Evolutionary conservation across 2,888 invertebrate genomes (phyloP).

Genomic region (Cactoblastis cactorum): DNA sequence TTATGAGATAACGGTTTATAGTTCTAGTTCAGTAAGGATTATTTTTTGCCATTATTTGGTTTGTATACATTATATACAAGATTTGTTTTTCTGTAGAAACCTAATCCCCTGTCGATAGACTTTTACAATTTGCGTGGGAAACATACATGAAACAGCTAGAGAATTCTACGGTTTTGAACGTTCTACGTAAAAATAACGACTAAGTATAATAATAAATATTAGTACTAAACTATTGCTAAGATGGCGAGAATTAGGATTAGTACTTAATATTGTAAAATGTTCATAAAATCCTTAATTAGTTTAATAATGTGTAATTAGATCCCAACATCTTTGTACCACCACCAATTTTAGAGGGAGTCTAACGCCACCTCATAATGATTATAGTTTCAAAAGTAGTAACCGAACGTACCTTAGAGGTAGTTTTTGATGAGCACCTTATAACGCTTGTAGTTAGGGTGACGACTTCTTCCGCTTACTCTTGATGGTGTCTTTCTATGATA

Average conservation of each 20-base stretch:
- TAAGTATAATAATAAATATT: no score
- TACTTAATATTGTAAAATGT: no score
- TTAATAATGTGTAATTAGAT: background rate
- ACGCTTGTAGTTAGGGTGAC: background rate
- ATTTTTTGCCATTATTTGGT: background rate
- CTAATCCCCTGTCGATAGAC: no score
- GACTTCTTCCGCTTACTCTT: background rate
- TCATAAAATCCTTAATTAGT: background rate
- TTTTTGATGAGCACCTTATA: constrained; percentile 11
- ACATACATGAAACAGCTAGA: no score
- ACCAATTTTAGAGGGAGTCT: background rate
- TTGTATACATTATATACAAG: background rate
- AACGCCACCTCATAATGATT: constrained; percentile 7
- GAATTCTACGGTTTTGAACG: no score
- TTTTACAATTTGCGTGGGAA: no score
- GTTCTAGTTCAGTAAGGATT: background rate
- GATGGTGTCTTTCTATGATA: no score
- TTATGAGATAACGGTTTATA: constrained; percentile 41
- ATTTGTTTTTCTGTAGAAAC: no score
- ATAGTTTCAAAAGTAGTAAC: constrained; percentile 12
- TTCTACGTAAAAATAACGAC: no score
- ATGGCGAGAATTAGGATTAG: no score
- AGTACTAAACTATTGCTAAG: no score
- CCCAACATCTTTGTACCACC: background rate
- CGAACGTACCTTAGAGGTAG: constrained; percentile 6